Conservation (phyloP, 2,888 invertebrate species). For the Drosophila demipolita region DNA sequence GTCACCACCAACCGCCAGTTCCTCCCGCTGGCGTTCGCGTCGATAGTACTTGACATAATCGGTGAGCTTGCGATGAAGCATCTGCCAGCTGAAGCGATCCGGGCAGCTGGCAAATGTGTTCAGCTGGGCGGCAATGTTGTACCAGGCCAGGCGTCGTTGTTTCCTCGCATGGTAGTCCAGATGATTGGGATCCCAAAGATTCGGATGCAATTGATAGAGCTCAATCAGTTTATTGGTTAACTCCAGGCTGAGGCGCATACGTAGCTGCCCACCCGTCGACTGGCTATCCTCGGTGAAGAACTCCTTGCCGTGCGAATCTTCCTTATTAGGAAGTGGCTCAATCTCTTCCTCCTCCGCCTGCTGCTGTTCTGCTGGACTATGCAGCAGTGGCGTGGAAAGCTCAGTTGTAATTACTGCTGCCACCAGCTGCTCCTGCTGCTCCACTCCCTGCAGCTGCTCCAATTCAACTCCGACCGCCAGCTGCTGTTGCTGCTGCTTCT, state of each 20-base stretch:
- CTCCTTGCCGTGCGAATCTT: not conserved
- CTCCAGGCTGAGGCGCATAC: constrained; percentile 56
- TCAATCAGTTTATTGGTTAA: constrained; percentile 69
- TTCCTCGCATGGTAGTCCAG: constrained; percentile 68
- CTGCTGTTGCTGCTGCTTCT: not conserved
- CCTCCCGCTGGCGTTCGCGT: constrained; percentile 56
- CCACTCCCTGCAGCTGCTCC: not conserved
- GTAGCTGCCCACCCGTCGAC: constrained; percentile 22
- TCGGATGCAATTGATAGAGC: constrained; percentile 63
- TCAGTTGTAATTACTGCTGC: not conserved
- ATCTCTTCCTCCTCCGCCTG: not conserved
- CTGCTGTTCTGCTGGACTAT: constrained; percentile 19
- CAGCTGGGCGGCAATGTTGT: constrained; percentile 58
- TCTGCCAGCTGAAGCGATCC: constrained; percentile 64
- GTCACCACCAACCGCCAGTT: constrained; percentile 19
- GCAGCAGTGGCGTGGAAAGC: constrained; percentile 13
- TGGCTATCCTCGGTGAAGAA: constrained; percentile 17
- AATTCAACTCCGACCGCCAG: not conserved
- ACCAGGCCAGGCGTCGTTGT: constrained; percentile 74
- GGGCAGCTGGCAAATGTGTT: constrained; percentile 34
- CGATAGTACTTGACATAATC: constrained; percentile 79
- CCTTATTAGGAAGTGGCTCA: not conserved
- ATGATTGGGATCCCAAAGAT: constrained; percentile 80
- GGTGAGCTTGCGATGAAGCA: constrained; percentile 76
- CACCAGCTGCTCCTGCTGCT: not conserved